A percentile compares a stretch with the other conserved stretches of the same genome.
phyloP scores from a whole-genome alignment of 2,888 invertebrate genomes.

The Nemotelus nigrinus region DNA sequence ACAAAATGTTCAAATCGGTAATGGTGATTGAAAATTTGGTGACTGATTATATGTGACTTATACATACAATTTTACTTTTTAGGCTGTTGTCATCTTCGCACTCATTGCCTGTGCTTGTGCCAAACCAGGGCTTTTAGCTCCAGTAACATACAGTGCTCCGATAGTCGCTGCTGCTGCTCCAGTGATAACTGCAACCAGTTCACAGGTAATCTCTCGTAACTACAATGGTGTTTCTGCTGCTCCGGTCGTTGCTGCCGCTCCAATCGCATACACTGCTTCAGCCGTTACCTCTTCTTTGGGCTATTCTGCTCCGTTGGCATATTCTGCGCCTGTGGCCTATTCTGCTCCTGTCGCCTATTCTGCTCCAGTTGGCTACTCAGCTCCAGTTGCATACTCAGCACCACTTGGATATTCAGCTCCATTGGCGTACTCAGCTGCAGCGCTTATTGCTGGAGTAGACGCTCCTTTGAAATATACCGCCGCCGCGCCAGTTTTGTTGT shows the following conservation, averaged over 20 bases:
- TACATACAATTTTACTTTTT: not conserved
- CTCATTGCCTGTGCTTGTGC: slow-evolving; percentile 53
- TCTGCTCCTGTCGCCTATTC: slow-evolving; percentile 66
- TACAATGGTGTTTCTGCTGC: slow-evolving; percentile 70
- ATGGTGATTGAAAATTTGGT: not conserved
- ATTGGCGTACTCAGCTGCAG: slow-evolving; percentile 58
- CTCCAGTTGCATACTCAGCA: slow-evolving; percentile 60
- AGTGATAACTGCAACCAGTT: slow-evolving; percentile 72
- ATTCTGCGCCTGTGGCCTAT: slow-evolving; percentile 60
- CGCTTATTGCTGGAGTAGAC: slow-evolving; percentile 49
- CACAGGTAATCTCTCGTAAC: slow-evolving; percentile 72
- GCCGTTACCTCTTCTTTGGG: slow-evolving; percentile 61
- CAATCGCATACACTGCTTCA: slow-evolving; percentile 69
- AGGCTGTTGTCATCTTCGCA: slow-evolving; percentile 56
- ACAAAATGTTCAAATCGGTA: slow-evolving; percentile 48
- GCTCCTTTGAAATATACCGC: slow-evolving; percentile 57
- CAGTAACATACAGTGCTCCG: slow-evolving; percentile 59
- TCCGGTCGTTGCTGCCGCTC: slow-evolving; percentile 68
- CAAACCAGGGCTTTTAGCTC: slow-evolving; percentile 46
- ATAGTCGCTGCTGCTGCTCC: slow-evolving; percentile 59
- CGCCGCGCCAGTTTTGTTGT: slow-evolving; percentile 58
- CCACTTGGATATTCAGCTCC: slow-evolving; percentile 55
- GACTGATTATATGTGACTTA: not conserved
- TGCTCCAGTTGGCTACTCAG: slow-evolving; percentile 62
- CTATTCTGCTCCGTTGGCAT: slow-evolving; percentile 53